Evolutionary conservation across 2,888 invertebrate genomes (phyloP).

Genomic region (Philopedon plagiatum): DNA sequence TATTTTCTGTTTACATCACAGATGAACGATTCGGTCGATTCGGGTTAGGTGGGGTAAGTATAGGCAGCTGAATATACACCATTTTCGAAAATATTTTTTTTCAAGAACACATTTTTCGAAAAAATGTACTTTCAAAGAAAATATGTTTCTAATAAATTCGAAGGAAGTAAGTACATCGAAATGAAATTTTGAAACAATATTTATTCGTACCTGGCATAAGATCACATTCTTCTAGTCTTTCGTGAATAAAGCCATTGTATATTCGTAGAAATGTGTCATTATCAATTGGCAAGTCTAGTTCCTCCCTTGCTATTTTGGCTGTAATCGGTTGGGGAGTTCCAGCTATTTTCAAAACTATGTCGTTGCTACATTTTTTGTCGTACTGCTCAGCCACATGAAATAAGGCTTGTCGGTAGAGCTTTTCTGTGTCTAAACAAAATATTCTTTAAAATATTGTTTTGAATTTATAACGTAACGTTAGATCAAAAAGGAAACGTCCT

Average conservation of each 20-base stretch:
- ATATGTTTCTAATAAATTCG: too few species aligned
- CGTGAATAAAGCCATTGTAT: conserved; percentile 65
- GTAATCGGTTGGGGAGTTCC: conserved; percentile 81
- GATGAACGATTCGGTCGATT: too few species aligned
- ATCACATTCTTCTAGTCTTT: conserved; percentile 66
- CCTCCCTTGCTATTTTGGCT: conserved; percentile 77
- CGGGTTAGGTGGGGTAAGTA: too few species aligned
- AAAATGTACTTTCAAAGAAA: too few species aligned
- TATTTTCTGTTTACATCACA: too few species aligned
- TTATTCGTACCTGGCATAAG: conserved; percentile 76
- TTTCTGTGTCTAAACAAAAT: conserved; percentile 79
- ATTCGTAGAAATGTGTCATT: conserved; percentile 76
- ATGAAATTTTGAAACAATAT: not conserved
- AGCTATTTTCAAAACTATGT: conserved; percentile 81
- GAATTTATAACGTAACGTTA: too few species aligned
- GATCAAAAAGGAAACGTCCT: too few species aligned
- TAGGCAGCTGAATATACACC: too few species aligned
- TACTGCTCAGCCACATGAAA: conserved; percentile 78
- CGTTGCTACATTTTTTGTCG: conserved; percentile 83
- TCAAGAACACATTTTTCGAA: too few species aligned
- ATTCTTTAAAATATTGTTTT: not conserved
- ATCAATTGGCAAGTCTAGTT: conserved; percentile 77
- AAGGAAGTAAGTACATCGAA: too few species aligned
- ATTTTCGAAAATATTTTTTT: too few species aligned
- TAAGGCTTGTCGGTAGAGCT: conserved; percentile 81